These are phyloP conservation scores for Lycaena phlaeas DNA, from an alignment of 2,888 invertebrate species.

Conservation along the genomic window DNA sequence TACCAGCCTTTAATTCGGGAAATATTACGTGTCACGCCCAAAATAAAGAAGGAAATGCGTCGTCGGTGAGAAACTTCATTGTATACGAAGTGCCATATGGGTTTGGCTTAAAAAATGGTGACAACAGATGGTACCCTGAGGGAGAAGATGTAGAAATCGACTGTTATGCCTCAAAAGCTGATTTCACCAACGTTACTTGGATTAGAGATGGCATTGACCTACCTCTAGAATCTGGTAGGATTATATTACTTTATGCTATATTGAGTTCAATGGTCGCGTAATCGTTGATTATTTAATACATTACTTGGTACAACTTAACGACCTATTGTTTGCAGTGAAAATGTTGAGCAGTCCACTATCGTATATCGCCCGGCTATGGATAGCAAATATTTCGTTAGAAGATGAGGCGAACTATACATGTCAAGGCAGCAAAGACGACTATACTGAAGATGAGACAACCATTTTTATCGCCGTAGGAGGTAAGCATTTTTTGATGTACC, in stretches of 20 bases:
- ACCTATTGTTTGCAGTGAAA: slow-evolving; percentile 33
- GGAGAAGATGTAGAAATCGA: slow-evolving; percentile 30
- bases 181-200: slow-evolving; percentile 45
- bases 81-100: slow-evolving; percentile 44
- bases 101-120: slow-evolving; percentile 39
- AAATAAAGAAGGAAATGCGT: slow-evolving; percentile 18
- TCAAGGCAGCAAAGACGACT: slow-evolving; percentile 26
- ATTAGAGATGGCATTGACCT: slow-evolving; percentile 20
- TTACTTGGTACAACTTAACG: no score
- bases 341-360: slow-evolving; percentile 31
- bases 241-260: background rate
- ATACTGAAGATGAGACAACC: slow-evolving; percentile 20
- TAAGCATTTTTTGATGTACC: no score
- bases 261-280: background rate
- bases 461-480: slow-evolving; percentile 38
- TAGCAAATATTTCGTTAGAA: slow-evolving; percentile 30
- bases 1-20: slow-evolving; percentile 30
- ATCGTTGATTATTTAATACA: no score
- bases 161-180: slow-evolving; percentile 47
- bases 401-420: slow-evolving; percentile 44
- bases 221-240: slow-evolving; percentile 24
- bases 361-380: slow-evolving; percentile 35
- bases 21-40: slow-evolving; percentile 40
- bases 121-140: slow-evolving; percentile 37
- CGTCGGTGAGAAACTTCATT: slow-evolving; percentile 25